Evolutionary conservation across 92 coral and sea anemone genomes (phyloP).

Genomic region (Diadumene lineata): DNA sequence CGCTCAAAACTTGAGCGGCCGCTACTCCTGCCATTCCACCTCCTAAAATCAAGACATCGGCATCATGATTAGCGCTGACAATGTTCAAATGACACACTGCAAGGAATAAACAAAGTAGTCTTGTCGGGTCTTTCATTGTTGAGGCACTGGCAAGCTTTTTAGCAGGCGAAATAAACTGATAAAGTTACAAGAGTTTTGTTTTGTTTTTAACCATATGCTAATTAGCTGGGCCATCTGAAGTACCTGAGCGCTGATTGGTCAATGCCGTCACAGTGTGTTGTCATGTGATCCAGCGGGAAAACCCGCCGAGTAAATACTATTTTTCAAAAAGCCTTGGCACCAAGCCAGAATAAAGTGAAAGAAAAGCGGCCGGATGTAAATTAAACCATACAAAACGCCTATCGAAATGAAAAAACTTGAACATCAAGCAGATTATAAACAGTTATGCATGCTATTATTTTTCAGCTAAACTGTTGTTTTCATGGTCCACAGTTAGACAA

Average conservation of each 20-base stretch:
- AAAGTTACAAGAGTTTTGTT: not conserved
- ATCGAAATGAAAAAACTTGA: too few species aligned
- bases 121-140: not conserved
- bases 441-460: too few species aligned
- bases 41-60: slow-evolving; percentile 65
- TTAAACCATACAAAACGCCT: too few species aligned
- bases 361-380: too few species aligned
- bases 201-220: not conserved
- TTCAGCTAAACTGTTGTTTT: too few species aligned
- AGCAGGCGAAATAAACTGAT: too few species aligned
- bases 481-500: too few species aligned
- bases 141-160: not conserved
- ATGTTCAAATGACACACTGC: not conserved
- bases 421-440: too few species aligned
- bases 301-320: not conserved
- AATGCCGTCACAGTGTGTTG: not conserved
- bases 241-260: not conserved
- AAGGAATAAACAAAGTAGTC: not conserved
- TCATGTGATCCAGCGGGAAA: not conserved
- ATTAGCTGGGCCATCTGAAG: not conserved
- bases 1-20: slow-evolving; percentile 72
- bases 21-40: slow-evolving; percentile 86
- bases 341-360: too few species aligned
- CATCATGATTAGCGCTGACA: not conserved
- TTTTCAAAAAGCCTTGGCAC: too few species aligned